Conservation (phyloP, 2,797 vertebrate genomes). For the Sebastes matsubarae region DNA sequence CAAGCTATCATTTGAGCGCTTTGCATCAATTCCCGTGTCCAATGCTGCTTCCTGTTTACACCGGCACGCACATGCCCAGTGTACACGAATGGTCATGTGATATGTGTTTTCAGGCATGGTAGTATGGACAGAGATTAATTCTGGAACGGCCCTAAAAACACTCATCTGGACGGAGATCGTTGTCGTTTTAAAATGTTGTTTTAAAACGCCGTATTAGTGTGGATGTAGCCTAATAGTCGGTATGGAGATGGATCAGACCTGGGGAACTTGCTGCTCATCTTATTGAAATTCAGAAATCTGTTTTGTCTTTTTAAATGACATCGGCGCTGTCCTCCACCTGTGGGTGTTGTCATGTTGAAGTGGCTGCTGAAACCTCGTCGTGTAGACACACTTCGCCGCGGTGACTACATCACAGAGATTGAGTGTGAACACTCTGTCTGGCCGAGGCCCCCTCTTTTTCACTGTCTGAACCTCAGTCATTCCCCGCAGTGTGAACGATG, state of each 20-base stretch:
- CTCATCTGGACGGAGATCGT: no score
- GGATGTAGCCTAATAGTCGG: not conserved
- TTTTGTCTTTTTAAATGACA: not conserved
- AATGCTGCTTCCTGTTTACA: no score
- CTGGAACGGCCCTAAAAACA: no score
- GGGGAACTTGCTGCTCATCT: not conserved
- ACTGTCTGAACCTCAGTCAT: slow-evolving; percentile 60
- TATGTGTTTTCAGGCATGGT: no score
- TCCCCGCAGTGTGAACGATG: slow-evolving; percentile 62
- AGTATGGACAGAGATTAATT: no score
- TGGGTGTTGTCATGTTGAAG: slow-evolving; percentile 48
- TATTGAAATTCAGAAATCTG: not conserved
- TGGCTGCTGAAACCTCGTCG: slow-evolving; percentile 30
- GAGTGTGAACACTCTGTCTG: slow-evolving; percentile 41
- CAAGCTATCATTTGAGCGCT: no score
- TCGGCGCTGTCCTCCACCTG: slow-evolving; percentile 37
- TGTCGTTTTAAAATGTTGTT: no score
- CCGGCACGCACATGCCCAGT: no score
- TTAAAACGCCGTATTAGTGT: no score
- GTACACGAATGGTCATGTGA: no score
- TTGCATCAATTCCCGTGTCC: no score
- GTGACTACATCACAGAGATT: slow-evolving; percentile 35
- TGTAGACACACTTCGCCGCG: not conserved
- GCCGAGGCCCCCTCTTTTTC: slow-evolving; percentile 20
- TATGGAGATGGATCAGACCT: not conserved